Conservation (phyloP, 1,140 invertebrate species). For the Polypedilum vanderplanki region DNA sequence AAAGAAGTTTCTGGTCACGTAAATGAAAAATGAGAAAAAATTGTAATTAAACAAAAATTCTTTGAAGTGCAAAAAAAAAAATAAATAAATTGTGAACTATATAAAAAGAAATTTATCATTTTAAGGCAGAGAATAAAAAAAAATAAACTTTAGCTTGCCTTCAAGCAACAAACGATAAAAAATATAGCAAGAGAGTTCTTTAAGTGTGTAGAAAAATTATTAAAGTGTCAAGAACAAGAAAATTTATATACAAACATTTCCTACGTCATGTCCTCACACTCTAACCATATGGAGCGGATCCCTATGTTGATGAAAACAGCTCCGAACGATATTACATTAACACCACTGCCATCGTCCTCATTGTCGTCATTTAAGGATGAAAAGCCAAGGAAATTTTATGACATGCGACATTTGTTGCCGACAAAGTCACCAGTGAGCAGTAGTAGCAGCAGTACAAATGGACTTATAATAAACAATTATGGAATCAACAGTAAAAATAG, state of each 20-base stretch:
- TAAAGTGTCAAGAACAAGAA: conserved; percentile 16
- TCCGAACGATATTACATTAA: conserved; percentile 4
- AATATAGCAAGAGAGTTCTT: neutral
- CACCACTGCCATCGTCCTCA: neutral
- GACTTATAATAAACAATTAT: conserved; percentile 35
- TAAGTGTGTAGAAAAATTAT: neutral
- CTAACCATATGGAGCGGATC: neutral
- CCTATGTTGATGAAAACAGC: neutral
- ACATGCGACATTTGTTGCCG: conserved; percentile 38
- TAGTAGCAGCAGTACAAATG: conserved; percentile 40
- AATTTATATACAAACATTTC: neutral
- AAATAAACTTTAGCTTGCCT: neutral
- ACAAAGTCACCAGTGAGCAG: conserved; percentile 30
- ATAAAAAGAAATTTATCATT: neutral
- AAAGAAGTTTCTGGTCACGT: no score
- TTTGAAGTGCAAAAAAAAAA: neutral
- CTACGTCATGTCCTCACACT: neutral
- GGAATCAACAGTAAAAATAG: conserved; percentile 30
- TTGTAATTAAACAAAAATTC: neutral
- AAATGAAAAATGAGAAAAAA: neutral
- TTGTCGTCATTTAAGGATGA: neutral
- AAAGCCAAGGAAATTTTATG: conserved; percentile 40
- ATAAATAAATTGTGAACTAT: neutral
- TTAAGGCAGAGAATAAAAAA: no score
- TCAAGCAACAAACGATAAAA: neutral